Evolutionary conservation across 2,797 vertebrate species (phyloP).

Genomic region (Epinephelus awoara): DNA sequence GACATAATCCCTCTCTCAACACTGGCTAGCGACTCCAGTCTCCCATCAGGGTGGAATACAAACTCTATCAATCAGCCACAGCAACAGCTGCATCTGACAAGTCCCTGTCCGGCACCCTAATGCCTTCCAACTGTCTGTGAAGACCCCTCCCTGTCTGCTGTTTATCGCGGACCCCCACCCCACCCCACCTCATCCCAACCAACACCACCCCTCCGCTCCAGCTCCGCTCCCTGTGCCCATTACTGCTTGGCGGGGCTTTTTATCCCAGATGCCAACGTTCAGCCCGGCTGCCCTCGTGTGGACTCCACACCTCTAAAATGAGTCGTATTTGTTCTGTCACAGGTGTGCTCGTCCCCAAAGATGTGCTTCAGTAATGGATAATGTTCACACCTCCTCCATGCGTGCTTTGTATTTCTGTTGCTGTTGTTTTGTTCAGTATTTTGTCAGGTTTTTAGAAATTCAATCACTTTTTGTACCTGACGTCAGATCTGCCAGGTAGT

Average conservation of each 20-base stretch:
- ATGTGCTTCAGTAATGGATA: conserved; percentile 15
- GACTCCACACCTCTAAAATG: conserved; percentile 53
- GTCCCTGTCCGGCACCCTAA: conserved; percentile 94
- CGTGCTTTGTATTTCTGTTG: conserved; percentile 15
- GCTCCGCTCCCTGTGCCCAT: conserved; percentile 58
- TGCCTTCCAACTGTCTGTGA: conserved; percentile 94
- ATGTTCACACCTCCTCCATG: conserved; percentile 9
- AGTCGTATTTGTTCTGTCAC: conserved; percentile 80
- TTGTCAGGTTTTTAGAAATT: conserved; percentile 41
- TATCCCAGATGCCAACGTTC: conserved; percentile 38
- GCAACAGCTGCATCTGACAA: conserved; percentile 98
- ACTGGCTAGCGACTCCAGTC: conserved; percentile 56
- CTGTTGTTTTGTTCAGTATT: conserved; percentile 38
- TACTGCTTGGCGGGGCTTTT: conserved; percentile 30
- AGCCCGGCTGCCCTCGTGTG: conserved; percentile 36
- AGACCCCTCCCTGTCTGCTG: conserved; percentile 89
- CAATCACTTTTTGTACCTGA: conserved; percentile 54
- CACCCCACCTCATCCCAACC: conserved; percentile 54
- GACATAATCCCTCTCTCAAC: conserved; percentile 54
- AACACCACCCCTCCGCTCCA: conserved; percentile 57
- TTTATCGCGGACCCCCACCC: conserved; percentile 68
- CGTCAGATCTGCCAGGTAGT: conserved; percentile 23
- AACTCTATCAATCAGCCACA: conserved; percentile 96
- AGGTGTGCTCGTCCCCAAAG: conserved; percentile 74
- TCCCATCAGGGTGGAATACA: conserved; percentile 89